Conservation (phyloP, 2,888 invertebrate genomes). For the Hipparchia semele region DNA sequence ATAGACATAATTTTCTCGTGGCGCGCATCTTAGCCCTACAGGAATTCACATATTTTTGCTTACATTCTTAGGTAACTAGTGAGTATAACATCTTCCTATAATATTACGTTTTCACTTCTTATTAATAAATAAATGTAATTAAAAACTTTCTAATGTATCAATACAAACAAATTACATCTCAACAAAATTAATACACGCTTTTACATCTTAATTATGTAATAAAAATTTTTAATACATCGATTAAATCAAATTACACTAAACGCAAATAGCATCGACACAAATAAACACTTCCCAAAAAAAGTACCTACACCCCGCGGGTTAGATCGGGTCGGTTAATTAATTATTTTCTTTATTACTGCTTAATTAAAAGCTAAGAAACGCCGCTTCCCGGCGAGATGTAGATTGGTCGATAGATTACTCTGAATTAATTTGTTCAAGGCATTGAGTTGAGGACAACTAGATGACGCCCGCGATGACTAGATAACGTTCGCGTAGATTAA, state of each 20-base stretch:
- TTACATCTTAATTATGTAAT: conserved; percentile 4
- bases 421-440: conserved; percentile 43
- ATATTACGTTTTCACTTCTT: background rate
- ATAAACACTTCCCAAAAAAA: conserved; percentile 22
- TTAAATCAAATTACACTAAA: conserved; percentile 17
- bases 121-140: background rate
- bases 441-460: background rate
- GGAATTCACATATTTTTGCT: too few species aligned
- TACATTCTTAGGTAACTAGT: too few species aligned
- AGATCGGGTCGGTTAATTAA: conserved; percentile 44
- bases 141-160: background rate
- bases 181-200: conserved; percentile 1
- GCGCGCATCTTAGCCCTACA: too few species aligned
- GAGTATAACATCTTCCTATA: background rate
- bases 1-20: too few species aligned
- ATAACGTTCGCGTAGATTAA: too few species aligned
- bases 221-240: conserved; percentile 8
- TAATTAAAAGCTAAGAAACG: conserved; percentile 49
- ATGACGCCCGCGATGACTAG: too few species aligned
- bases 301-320: conserved; percentile 30
- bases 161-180: background rate
- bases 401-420: conserved; percentile 44
- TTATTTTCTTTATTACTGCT: conserved; percentile 49
- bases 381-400: conserved; percentile 37
- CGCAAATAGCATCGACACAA: conserved; percentile 19